Evolutionary conservation across 2,113 vertebrate species (phyloP).

Genomic region (Strix aluco): DNA sequence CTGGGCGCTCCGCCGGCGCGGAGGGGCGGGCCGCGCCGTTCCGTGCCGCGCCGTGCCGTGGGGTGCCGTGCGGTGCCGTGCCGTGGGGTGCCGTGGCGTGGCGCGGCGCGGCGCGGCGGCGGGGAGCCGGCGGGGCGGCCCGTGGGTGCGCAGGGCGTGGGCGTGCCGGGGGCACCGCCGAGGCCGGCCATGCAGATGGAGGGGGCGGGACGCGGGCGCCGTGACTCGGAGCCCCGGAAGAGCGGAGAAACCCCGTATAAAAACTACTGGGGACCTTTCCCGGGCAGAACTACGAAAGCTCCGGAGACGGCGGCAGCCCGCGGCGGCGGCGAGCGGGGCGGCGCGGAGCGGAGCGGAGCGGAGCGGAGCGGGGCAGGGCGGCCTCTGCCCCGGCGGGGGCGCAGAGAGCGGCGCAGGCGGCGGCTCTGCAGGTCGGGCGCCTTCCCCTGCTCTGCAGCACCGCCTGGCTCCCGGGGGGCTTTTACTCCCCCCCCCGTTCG

Average conservation of each 20-base stretch:
- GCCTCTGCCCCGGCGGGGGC: conserved; percentile 1
- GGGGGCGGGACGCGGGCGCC: conserved; percentile 73
- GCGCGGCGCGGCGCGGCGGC: not conserved
- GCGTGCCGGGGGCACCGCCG: conserved; percentile 35
- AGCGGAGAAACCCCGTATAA: conserved; percentile 78
- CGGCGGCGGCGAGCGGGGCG: not conserved
- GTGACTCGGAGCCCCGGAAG: conserved; percentile 86
- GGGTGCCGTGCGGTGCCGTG: too few species aligned
- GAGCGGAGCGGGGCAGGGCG: not conserved
- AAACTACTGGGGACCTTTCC: conserved; percentile 80
- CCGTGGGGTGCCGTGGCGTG: too few species aligned
- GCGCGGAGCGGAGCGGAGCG: not conserved
- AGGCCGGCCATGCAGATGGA: conserved; percentile 41
- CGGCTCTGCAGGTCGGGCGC: not conserved
- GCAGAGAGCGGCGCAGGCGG: not conserved
- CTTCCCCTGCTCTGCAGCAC: not conserved
- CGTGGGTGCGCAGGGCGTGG: not conserved
- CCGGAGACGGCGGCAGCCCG: conserved; percentile 33
- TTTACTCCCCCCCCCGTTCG: not conserved
- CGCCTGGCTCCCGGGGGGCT: not conserved
- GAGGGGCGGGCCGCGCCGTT: not conserved
- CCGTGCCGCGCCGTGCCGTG: too few species aligned
- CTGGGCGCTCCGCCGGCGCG: not conserved
- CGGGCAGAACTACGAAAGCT: conserved; percentile 76
- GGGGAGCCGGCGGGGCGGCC: not conserved